Conservation (phyloP, 2,888 invertebrate genomes). For the Harpalus rubripes region DNA sequence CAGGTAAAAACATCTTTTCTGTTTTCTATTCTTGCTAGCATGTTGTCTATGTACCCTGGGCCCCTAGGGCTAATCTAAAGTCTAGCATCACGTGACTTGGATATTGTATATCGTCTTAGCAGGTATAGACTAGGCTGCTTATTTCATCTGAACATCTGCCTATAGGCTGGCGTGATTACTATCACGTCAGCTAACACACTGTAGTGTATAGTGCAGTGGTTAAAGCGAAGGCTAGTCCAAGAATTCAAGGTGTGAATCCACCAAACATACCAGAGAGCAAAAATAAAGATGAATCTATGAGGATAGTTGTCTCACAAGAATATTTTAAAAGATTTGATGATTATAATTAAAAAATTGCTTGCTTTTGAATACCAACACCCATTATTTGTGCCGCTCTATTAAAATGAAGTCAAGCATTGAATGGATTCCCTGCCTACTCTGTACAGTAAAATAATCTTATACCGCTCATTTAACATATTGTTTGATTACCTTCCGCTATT, state of each 20-base stretch:
- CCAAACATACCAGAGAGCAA: neutral
- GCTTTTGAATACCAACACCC: too few relatives aligned
- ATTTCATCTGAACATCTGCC: conserved; percentile 53
- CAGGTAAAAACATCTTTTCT: neutral
- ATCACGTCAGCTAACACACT: neutral
- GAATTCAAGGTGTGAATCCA: neutral
- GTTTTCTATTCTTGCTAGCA: too few relatives aligned
- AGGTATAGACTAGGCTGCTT: conserved; percentile 21
- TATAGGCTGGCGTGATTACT: conserved; percentile 49
- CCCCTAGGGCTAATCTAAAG: neutral
- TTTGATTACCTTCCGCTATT: too few relatives aligned
- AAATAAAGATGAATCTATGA: neutral
- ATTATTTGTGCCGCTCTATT: too few relatives aligned
- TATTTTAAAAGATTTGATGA: too few relatives aligned
- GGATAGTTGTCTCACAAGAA: too few relatives aligned
- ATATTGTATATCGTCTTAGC: neutral
- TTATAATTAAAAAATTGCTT: too few relatives aligned
- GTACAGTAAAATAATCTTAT: too few relatives aligned
- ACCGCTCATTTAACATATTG: too few relatives aligned
- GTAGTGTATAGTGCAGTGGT: neutral
- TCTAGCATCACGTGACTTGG: neutral
- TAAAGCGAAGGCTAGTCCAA: neutral
- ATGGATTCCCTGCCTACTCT: too few relatives aligned
- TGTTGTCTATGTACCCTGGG: neutral
- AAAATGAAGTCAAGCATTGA: too few relatives aligned